Conservation (phyloP, 2,797 vertebrate species). For the Myotis myotis region DNA sequence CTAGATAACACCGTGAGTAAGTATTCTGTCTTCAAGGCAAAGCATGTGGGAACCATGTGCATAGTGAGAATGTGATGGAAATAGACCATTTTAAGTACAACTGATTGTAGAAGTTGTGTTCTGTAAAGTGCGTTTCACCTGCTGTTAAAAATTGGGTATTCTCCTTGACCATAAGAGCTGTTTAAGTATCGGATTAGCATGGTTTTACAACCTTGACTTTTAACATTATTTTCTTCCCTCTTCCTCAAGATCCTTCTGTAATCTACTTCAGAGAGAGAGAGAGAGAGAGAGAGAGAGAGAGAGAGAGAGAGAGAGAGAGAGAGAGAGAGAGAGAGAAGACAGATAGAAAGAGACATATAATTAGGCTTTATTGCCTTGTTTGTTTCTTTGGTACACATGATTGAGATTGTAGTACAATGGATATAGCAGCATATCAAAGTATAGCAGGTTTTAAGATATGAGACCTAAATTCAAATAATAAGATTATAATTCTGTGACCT, state of each 20-base stretch:
- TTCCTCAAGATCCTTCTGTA: background rate
- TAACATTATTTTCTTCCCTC: background rate
- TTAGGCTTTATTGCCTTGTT: background rate
- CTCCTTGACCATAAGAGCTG: background rate
- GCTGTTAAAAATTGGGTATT: background rate
- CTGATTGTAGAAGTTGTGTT: background rate
- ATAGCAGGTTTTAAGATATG: background rate
- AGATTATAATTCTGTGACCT: background rate
- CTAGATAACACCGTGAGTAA: background rate
- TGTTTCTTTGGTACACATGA: background rate
- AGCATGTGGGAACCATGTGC: background rate
- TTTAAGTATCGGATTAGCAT: background rate
- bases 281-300: background rate
- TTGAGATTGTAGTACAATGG: background rate
- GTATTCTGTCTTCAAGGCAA: background rate
- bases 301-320: background rate
- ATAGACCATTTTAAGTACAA: background rate
- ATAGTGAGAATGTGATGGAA: background rate
- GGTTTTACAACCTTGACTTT: background rate
- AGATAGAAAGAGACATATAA: background rate
- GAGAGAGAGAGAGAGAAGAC: background rate
- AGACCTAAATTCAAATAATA: constrained; percentile 27
- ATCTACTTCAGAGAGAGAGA: background rate
- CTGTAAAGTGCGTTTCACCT: background rate
- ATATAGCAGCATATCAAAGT: background rate